These are phyloP conservation scores for Clavelina lepadiformis DNA, from an alignment of 23 tunicate genomes.

Conservation along the genomic window DNA sequence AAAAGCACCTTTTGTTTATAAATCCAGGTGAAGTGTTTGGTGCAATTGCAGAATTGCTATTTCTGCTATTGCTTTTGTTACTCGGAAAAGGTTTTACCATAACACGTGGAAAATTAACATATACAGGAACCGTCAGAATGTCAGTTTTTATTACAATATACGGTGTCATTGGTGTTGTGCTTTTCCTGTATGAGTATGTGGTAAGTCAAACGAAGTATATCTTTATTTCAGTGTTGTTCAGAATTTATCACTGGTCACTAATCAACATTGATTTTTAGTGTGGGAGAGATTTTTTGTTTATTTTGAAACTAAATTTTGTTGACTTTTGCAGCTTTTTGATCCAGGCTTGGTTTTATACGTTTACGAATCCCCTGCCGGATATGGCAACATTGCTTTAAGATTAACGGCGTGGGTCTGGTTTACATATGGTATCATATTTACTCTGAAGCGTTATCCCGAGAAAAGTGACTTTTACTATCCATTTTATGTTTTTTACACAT, in stretches of 20 bases:
- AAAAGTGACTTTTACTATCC: slow-evolving; percentile 73
- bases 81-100: slow-evolving; percentile 79
- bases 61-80: slow-evolving; percentile 57
- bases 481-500: slow-evolving; percentile 39
- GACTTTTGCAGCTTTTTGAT: slow-evolving; percentile 58
- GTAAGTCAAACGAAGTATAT: slow-evolving; percentile 28
- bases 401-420: slow-evolving; percentile 83
- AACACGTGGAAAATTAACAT: slow-evolving; percentile 64
- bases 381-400: slow-evolving; percentile 66
- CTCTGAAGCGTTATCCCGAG: slow-evolving; percentile 81
- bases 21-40: slow-evolving; percentile 66
- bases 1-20: background rate
- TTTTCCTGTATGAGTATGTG: slow-evolving; percentile 78
- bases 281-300: background rate
- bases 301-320: background rate
- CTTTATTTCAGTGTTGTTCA: no score
- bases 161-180: slow-evolving; percentile 47
- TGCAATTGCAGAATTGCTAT: slow-evolving; percentile 55
- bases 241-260: background rate
- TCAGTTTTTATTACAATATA: slow-evolving; percentile 66
- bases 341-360: slow-evolving; percentile 85
- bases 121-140: slow-evolving; percentile 63
- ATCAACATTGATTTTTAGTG: background rate
- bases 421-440: slow-evolving; percentile 61
- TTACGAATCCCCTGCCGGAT: slow-evolving; percentile 86